These are phyloP conservation scores for Marasmarcha lunaedactyla DNA, from an alignment of 2,888 invertebrate species.

Conservation along the genomic window DNA sequence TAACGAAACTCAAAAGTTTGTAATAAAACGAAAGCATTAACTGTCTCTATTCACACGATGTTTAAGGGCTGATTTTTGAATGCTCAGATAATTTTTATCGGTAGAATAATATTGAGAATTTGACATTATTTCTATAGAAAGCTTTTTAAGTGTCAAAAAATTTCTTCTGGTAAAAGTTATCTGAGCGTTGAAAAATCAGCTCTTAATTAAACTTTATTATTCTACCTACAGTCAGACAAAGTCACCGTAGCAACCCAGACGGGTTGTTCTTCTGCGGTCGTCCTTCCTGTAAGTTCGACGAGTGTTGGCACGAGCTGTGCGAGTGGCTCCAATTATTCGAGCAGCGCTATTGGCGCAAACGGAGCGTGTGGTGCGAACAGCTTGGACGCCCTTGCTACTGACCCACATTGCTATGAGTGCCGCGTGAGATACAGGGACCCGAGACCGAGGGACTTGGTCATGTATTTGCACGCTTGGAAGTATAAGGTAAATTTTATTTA, in stretches of 20 bases:
- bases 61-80: no score
- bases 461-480: conserved; percentile 97
- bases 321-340: conserved; percentile 13
- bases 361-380: background rate
- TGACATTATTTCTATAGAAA: no score
- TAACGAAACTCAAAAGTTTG: no score
- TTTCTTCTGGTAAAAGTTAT: no score
- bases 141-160: no score
- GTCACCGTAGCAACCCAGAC: conserved; percentile 91
- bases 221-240: conserved; percentile 54
- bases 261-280: conserved; percentile 78
- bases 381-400: conserved; percentile 74
- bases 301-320: no score
- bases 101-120: no score
- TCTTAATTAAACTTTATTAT: background rate
- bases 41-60: no score
- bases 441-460: conserved; percentile 89
- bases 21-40: no score
- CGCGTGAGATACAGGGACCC: conserved; percentile 93
- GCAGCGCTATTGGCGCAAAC: background rate
- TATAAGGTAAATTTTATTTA: conserved; percentile 75
- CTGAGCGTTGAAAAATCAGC: no score
- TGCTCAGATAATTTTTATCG: no score
- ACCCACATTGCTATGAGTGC: conserved; percentile 93
- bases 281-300: conserved; percentile 18